A percentile compares a stretch with the other conserved stretches of the same genome.
These are phyloP conservation scores for Eupithecia inturbata DNA, from an alignment of 2,888 invertebrate species.

Conservation along the genomic window DNA sequence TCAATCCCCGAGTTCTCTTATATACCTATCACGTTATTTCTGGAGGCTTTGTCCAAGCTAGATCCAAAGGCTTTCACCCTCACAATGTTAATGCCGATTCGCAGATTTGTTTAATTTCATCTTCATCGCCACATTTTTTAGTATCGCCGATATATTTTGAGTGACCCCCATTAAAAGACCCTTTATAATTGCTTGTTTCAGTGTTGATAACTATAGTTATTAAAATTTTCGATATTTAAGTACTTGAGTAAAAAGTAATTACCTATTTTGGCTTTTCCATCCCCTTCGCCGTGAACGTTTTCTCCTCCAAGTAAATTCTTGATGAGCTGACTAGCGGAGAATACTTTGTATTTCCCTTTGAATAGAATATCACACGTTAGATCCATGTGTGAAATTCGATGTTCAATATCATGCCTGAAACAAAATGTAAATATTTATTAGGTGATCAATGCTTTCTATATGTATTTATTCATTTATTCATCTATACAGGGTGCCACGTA, in stretches of 20 bases:
- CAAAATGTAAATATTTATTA: not conserved
- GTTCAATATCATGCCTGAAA: slow-evolving; percentile 55
- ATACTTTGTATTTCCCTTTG: slow-evolving; percentile 52
- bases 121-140: not conserved
- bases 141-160: not conserved
- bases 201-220: not conserved
- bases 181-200: not conserved
- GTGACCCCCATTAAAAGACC: no score
- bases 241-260: slow-evolving; percentile 15
- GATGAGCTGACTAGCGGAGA: slow-evolving; percentile 43
- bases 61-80: not conserved
- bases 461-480: no score
- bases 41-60: not conserved
- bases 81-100: not conserved
- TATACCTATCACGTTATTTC: not conserved
- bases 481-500: no score
- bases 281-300: slow-evolving; percentile 53
- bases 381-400: slow-evolving; percentile 43
- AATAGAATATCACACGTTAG: slow-evolving; percentile 54
- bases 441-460: no score
- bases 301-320: slow-evolving; percentile 45
- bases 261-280: slow-evolving; percentile 57
- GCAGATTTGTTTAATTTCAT: not conserved
- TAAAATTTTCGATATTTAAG: not conserved
- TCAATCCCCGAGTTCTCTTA: not conserved